These are phyloP conservation scores for Gastrophryne carolinensis DNA, from an alignment of 2,797 vertebrate genomes.

Conservation along the genomic window DNA sequence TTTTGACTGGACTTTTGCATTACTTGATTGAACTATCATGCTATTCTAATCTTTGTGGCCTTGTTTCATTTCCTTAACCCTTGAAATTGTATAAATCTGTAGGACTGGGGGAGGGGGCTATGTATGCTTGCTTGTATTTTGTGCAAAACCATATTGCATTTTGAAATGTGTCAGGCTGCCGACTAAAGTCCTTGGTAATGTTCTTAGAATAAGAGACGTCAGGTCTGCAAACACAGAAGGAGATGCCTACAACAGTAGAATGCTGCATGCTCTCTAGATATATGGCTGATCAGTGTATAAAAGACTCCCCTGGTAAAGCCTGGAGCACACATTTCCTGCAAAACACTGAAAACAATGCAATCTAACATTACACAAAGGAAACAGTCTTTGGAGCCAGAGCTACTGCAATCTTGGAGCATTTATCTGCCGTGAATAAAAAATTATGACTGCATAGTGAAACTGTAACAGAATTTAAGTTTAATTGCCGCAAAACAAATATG, in stretches of 20 bases:
- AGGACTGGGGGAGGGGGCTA: too few relatives aligned
- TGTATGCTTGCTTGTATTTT: too few relatives aligned
- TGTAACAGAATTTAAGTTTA: background rate
- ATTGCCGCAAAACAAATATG: background rate
- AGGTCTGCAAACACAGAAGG: background rate
- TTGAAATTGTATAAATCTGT: too few relatives aligned
- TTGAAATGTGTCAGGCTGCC: too few relatives aligned
- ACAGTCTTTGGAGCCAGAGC: background rate
- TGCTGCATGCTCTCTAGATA: background rate
- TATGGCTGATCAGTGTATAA: background rate
- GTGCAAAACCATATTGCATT: too few relatives aligned
- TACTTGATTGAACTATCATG: too few relatives aligned
- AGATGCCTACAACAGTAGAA: background rate
- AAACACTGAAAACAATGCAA: background rate
- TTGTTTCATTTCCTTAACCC: too few relatives aligned
- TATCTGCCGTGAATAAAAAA: background rate
- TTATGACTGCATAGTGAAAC: background rate
- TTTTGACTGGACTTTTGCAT: too few relatives aligned
- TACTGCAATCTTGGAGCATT: background rate
- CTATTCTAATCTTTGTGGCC: too few relatives aligned
- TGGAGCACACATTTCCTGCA: background rate
- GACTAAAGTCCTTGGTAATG: too few relatives aligned
- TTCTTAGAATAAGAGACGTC: background rate
- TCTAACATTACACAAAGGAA: slow-evolving; percentile 7
- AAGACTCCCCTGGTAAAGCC: slow-evolving; percentile 14